Evolutionary conservation across 2,797 vertebrate species (phyloP).

Genomic region (Ibycter americanus): DNA sequence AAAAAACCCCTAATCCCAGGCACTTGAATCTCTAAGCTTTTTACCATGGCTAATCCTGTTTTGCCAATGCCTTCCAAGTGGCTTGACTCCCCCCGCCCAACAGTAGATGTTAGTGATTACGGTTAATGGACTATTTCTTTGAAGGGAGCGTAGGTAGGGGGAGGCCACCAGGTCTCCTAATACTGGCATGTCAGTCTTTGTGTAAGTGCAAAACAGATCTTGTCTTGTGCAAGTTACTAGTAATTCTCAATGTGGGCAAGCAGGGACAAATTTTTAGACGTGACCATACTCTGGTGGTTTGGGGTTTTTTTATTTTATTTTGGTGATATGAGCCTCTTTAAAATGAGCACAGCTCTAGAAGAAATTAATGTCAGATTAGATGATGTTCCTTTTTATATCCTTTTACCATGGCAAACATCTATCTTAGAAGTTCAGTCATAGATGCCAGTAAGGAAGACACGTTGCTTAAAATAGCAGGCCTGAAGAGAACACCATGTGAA

Average conservation of each 20-base stretch:
- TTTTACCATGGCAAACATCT: not conserved
- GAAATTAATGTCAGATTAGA: not conserved
- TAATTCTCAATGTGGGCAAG: not conserved
- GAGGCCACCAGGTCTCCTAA: not conserved
- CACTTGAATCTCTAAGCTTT: constrained; percentile 56
- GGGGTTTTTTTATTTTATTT: not conserved
- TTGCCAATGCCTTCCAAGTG: constrained; percentile 10
- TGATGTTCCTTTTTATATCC: not conserved
- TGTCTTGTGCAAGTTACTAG: not conserved
- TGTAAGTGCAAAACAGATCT: not conserved
- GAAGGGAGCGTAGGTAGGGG: not conserved
- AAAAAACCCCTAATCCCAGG: not conserved
- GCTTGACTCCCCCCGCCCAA: not conserved
- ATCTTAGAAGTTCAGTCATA: not conserved
- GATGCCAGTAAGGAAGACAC: not conserved
- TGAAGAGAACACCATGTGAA: not conserved
- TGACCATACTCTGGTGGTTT: not conserved
- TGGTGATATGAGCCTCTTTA: not conserved
- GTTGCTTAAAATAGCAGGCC: not conserved
- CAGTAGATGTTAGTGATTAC: not conserved
- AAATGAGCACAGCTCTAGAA: not conserved
- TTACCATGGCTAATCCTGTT: constrained; percentile 53
- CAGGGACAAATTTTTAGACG: not conserved
- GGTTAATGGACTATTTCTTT: not conserved
- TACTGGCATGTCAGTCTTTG: not conserved